Conservation (phyloP, 1,140 invertebrate species). For the Aphis gossypii region DNA sequence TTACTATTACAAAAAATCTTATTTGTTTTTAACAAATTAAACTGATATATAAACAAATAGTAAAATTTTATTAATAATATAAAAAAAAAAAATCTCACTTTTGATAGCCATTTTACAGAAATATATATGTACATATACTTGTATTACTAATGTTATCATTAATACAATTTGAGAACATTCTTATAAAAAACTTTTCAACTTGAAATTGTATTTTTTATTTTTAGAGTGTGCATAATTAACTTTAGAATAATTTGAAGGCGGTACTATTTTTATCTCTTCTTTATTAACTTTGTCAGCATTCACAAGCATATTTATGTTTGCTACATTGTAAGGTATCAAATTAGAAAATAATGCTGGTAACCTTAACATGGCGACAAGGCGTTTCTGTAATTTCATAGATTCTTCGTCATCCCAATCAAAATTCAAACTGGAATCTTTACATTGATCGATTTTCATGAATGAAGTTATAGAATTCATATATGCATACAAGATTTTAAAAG, state of each 20-base stretch:
- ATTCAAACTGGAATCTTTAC: neutral
- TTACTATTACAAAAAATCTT: too few relatives aligned
- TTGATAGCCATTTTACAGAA: too few relatives aligned
- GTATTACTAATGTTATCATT: too few relatives aligned
- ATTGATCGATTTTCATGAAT: neutral
- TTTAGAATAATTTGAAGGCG: neutral
- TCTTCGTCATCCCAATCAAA: conserved; percentile 43
- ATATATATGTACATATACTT: too few relatives aligned
- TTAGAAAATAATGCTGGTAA: conserved; percentile 41
- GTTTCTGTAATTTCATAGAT: conserved; percentile 39
- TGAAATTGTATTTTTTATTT: neutral
- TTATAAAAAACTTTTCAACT: neutral
- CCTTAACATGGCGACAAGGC: conserved; percentile 30
- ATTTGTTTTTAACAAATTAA: too few relatives aligned
- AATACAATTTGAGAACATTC: neutral
- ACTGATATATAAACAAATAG: too few relatives aligned
- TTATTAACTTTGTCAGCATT: neutral
- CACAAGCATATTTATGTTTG: conserved; percentile 20
- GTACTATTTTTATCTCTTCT: neutral
- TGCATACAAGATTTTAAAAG: conserved; percentile 44
- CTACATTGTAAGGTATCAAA: neutral
- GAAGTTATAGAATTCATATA: neutral
- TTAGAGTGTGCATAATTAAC: neutral
- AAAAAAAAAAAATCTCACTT: neutral
- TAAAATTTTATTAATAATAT: too few relatives aligned